Base-by-base conservation (phyloP, 2,888 invertebrate genomes). In the Odontomyia ornata region DNA sequence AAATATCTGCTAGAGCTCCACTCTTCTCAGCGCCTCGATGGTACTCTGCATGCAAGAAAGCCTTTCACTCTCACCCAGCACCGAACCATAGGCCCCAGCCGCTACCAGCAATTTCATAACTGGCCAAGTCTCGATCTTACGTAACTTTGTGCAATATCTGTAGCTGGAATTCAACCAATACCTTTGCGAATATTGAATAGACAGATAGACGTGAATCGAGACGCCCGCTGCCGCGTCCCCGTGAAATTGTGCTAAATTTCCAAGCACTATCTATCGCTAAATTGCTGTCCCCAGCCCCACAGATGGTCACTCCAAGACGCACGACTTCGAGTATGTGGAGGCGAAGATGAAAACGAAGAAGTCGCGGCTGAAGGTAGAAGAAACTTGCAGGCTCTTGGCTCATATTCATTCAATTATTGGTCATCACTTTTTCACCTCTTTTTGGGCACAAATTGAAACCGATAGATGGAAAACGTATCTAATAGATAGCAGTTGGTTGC, bases 141-240 rank as follows among this genome's bases (percentile, higher is more conserved):
- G 71, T 72, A 72, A 72, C 28, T 72, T 52, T 56, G 71, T 52
- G 71, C 71, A 72, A 72, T 72, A 72, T 72, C 56, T 72, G 71
- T 56, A 28, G 47, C 71, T 56, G 71, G 71, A 72, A 72, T 72
- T 72, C 27, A 11, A 72, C 71, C 71, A 72, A 52, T 72, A 56
- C 52, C 56, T 52, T 52, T 15, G 36, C 36, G 65, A 65, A 65
- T 36, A 65, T 30, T 65, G 36, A 65, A 43, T 65, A 65, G 65
- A 15, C 36, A 36, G 36, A 36, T 36, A 5, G 36, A 9, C 36
- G 4, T 23, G 25, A 60, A 60, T 18, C 2, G 11, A 3, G 25
- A 25, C 60, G 18, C 60, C 9, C 60, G 4, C 3, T 7, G 60
- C 60, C 9, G 25, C 60, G 18, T 11, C 36, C 36, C 36, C 36